phyloP scores from a whole-genome alignment of 2,113 vertebrate genomes.

The Eira barbara region DNA sequence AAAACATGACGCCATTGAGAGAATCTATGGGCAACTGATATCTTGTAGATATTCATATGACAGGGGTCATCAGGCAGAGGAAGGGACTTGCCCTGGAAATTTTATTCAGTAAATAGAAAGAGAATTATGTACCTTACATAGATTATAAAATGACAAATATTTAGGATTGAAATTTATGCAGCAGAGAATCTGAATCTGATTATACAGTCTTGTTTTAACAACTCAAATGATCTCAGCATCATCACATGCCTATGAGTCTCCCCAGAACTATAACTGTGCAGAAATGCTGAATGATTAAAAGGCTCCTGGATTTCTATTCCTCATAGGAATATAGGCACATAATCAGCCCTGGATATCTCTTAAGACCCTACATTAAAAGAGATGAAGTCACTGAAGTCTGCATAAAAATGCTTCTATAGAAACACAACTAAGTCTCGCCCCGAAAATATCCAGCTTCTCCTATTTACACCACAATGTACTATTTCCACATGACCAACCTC shows the following conservation, averaged over 20 bases:
- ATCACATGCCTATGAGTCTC: not conserved
- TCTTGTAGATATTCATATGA: conserved; percentile 23
- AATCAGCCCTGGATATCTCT: not conserved
- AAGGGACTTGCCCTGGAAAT: not conserved
- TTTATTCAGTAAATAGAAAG: not conserved
- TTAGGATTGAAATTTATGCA: not conserved
- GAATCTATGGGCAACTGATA: conserved; percentile 17
- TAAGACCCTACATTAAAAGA: not conserved
- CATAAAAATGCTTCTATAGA: not conserved
- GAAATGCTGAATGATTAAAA: not conserved
- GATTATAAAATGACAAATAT: conserved; percentile 16
- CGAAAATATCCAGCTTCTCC: not conserved
- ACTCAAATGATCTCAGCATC: not conserved
- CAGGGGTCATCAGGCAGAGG: not conserved
- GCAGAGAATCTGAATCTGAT: not conserved
- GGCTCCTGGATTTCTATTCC: not conserved
- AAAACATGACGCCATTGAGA: conserved; percentile 52
- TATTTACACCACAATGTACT: not conserved
- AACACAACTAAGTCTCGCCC: not conserved
- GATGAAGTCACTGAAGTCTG: not conserved
- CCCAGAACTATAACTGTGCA: not conserved
- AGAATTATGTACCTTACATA: not conserved
- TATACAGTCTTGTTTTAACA: not conserved
- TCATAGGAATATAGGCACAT: not conserved
- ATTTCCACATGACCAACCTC: not conserved